Percentiles rank a stretch among this genome's conserved stretches.
Evolutionary conservation across 2,797 vertebrate species (phyloP).

Genomic region (Molossus molossus): DNA sequence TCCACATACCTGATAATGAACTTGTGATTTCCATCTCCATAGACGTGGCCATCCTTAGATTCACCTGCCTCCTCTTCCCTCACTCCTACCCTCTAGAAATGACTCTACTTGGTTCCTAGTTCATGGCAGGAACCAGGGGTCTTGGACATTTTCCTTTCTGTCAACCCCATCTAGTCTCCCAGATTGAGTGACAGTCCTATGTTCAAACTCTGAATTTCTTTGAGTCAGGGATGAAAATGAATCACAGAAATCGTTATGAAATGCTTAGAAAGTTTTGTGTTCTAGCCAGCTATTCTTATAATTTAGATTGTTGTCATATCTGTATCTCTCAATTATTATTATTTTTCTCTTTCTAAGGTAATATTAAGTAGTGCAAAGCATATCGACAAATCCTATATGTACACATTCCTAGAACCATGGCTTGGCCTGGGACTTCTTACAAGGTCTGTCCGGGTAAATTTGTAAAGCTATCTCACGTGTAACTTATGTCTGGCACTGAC

Average conservation of each 20-base stretch:
- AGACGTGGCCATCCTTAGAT: not conserved
- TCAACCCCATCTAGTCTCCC: not conserved
- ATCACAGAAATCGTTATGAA: not conserved
- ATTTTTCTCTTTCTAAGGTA: slow-evolving; percentile 87
- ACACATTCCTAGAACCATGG: slow-evolving; percentile 96
- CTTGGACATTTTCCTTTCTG: not conserved
- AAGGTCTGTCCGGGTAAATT: slow-evolving; percentile 90
- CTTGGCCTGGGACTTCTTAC: slow-evolving; percentile 97
- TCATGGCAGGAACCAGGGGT: not conserved
- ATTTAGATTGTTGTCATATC: not conserved
- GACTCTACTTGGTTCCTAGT: not conserved
- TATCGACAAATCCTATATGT: slow-evolving; percentile 94
- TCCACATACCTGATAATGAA: not conserved
- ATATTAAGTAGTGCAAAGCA: slow-evolving; percentile 93
- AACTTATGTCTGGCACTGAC: not conserved
- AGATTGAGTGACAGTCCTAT: not conserved
- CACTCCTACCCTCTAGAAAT: not conserved
- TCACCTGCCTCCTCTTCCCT: not conserved
- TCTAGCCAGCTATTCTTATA: not conserved
- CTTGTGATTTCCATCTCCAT: not conserved
- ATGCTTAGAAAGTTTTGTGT: not conserved
- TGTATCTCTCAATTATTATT: not conserved
- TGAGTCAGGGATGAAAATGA: slow-evolving; percentile 58
- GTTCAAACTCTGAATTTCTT: slow-evolving; percentile 45
- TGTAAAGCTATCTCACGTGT: not conserved